Percentiles rank a stretch among this genome's conserved stretches.
Conservation (phyloP, 2,888 invertebrate species). For the Idaea biselata region DNA sequence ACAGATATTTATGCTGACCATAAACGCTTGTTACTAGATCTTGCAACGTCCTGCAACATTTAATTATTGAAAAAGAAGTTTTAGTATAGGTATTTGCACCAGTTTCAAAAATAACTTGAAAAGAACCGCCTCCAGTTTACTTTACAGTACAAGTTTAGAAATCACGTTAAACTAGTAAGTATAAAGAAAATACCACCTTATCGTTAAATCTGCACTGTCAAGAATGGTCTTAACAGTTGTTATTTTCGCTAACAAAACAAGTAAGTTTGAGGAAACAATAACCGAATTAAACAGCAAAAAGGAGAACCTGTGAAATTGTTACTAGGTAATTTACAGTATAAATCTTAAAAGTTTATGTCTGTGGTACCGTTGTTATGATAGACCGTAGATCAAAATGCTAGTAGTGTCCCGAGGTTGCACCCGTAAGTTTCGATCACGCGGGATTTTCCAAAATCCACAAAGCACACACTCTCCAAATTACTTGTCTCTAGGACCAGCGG, state of each 20-base stretch:
- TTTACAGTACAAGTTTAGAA: background rate
- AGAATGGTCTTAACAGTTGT: slow-evolving; percentile 13
- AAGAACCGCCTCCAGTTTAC: background rate
- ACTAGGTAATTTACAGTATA: no score
- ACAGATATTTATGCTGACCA: no score
- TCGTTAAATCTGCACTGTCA: slow-evolving; percentile 8
- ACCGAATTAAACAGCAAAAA: slow-evolving; percentile 27
- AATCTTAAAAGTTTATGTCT: no score
- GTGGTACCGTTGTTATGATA: no score
- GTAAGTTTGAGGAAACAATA: slow-evolving; percentile 25
- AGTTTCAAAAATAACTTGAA: background rate
- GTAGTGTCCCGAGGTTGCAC: no score
- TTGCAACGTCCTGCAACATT: background rate
- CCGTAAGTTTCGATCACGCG: no score
- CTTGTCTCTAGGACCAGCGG: no score
- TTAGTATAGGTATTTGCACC: background rate
- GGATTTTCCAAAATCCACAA: no score
- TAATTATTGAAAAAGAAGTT: background rate
- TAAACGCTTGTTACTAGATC: no score
- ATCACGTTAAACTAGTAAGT: background rate
- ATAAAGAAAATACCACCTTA: slow-evolving; percentile 6
- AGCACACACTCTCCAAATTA: no score
- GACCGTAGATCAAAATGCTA: no score
- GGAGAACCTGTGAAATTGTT: slow-evolving; percentile 27
- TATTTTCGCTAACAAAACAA: slow-evolving; percentile 13